Evolutionary conservation across 2,797 vertebrate genomes (phyloP).

Genomic region (Spondyliosoma cantharus): DNA sequence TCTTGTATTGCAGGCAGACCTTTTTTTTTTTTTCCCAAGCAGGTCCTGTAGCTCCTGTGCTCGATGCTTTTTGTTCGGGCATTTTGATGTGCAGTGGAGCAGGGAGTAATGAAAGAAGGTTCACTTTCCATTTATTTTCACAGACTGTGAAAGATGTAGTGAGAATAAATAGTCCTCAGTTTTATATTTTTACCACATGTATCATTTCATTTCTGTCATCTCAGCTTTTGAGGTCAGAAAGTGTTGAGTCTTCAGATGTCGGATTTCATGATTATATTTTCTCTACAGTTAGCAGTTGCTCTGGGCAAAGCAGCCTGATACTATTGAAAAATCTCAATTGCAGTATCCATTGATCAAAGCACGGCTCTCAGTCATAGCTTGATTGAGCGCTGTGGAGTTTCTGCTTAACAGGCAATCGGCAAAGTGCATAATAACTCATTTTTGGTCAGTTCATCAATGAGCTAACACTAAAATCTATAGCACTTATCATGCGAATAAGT

Average conservation of each 20-base stretch:
- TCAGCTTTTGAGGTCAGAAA: conserved; percentile 10
- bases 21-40: background rate
- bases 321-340: conserved; percentile 54
- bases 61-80: background rate
- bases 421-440: conserved; percentile 77
- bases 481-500: conserved; percentile 69
- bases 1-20: background rate
- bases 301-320: conserved; percentile 22
- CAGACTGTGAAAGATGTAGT: background rate
- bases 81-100: conserved; percentile 8
- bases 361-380: conserved; percentile 52
- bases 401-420: conserved; percentile 74
- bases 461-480: conserved; percentile 77
- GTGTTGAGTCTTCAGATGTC: conserved; percentile 14
- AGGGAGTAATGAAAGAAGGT: background rate
- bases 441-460: conserved; percentile 77
- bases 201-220: conserved; percentile 22
- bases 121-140: background rate
- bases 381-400: conserved; percentile 72
- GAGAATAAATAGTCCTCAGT: background rate
- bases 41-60: too few relatives aligned
- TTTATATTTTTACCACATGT: background rate
- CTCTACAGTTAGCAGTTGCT: conserved; percentile 39
- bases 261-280: conserved; percentile 33
- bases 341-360: conserved; percentile 70